Evolutionary conservation across 2,113 vertebrate genomes (phyloP), one percentile per base, ranked within the genome.

Genomic region (Callithrix jacchus): DNA sequence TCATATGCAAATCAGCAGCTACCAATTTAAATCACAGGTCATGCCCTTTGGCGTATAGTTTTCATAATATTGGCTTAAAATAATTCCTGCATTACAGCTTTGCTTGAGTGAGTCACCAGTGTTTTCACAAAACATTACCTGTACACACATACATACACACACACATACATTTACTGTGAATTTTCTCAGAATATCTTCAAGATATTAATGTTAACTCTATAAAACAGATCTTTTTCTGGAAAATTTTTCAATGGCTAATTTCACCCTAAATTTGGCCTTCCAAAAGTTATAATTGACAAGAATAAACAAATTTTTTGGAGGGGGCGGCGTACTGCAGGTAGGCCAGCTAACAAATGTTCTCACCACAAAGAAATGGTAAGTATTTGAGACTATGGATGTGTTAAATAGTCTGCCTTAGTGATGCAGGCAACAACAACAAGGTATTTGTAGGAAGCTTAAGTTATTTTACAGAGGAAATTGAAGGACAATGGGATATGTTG

Each of bases 231-330:
- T 95, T 93, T 87, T 17, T 64, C 73, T 21, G 64, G 37, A 81
- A 93, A 64, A 32, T 97, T 98, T 93, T 95, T 96, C 93, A 94
- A 0, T 98, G 95, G 95, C 94, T 98, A 94, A 98, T 77, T 87
- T 88, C 97, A 94, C 87, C 94, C 89, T 70, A 94, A 10, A 94
- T 92, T 83, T 98, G 88, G 98, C 94, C 89, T 98, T 91, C 47
- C 47, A 87, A 76, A 90, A 88, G 49, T 56, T 94, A 87, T 11
- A 25, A 32, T 1, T 96, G 85, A 97, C 84, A 68, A 66, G 49
- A 95, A 54, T 2, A 42, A 45, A 77, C 45, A 74, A 5, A 87
- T 91, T 95, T 97, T 94, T 30, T 61, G 25, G 25, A 30, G 58
- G 11, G 58, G 12, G 5, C 45, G 93, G 96, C 92, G 32, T 94